Evolutionary conservation across 2,888 invertebrate species (phyloP), one percentile per base, ranked within the genome.

Genomic region (Orchestes rusci): DNA sequence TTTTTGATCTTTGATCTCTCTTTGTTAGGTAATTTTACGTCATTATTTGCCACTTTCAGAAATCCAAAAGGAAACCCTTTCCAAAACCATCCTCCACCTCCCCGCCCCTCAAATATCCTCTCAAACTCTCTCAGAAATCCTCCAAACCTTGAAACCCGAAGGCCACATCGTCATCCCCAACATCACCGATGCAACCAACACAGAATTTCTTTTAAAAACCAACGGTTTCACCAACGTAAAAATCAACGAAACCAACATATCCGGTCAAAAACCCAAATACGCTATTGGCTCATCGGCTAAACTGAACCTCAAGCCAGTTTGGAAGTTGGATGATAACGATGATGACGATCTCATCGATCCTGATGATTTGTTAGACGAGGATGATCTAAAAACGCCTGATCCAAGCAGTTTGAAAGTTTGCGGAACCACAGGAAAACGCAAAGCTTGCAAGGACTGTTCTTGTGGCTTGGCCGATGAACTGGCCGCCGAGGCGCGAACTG

Each of bases 381-480:
- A 84, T 47, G 96, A 97, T 67, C 75, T 88, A 51, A 79, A 81
- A 57, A 92, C 87, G 68, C 97, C 97, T 2, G 84, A 89, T 60
- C 81, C 86, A 18, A 72, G 79, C 13, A 80, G 86, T 8, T 73
- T 95, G n/a, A 82, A 56, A 79, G 90, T 88, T 15, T 90, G 90
- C 64, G 80, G 84, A 8, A 87, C 88, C 2, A 90, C 90, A 1
- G 92, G 91, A 1, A 89, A 93, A 68, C 77, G 90, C 45, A 95
- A 94, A 69, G 96, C 99, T 0, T 99, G 99, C 62, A 99, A 97
- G 57, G 89, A 99, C 68, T 99, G 99, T 65, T 82, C 87, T 1
- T 99, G 99, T 69, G 99, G 99, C 1, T 73, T 99, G 45, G 96
- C 96, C 2, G 96, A 97, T 55, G 93, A 96, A 68, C 70, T 96